A percentile compares a stretch with the other conserved stretches of the same genome.
Conservation (phyloP, 2,888 invertebrate species). For the Melanostoma scalare region DNA sequence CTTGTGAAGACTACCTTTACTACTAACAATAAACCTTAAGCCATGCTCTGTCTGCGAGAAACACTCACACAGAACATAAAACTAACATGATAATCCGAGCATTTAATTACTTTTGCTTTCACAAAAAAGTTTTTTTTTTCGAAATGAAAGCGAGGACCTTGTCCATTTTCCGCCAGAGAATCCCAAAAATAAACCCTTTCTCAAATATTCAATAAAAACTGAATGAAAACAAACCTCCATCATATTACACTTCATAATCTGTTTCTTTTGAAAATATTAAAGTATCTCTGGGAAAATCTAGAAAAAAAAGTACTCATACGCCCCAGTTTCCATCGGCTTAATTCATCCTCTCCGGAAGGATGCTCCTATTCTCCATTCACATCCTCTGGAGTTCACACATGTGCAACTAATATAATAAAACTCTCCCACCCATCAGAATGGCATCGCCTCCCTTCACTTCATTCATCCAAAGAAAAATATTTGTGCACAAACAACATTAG, state of each 20-base stretch:
- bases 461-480: conserved; percentile 54
- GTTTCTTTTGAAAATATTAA: conserved; percentile 7
- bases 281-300: not conserved
- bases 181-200: not conserved
- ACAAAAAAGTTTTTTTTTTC: no score
- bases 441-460: conserved; percentile 23
- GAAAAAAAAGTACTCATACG: conserved; percentile 35
- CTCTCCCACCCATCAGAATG: not conserved
- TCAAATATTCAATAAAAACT: conserved; percentile 13
- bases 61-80: no score
- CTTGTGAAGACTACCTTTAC: no score
- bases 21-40: no score
- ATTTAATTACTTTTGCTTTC: no score
- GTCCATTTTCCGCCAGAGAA: not conserved
- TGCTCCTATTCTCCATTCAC: conserved; percentile 18
- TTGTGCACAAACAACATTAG: conserved; percentile 56
- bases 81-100: no score
- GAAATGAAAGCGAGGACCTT: no score
- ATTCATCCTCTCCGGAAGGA: conserved; percentile 24
- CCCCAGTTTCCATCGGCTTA: conserved; percentile 21
- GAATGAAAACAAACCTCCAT: not conserved
- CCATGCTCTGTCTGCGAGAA: no score
- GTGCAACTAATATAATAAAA: conserved; percentile 55
- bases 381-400: conserved; percentile 44
- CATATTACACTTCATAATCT: conserved; percentile 13